Base-by-base conservation (phyloP, 2,797 vertebrate species). In the Euphonia xanthogaster region DNA sequence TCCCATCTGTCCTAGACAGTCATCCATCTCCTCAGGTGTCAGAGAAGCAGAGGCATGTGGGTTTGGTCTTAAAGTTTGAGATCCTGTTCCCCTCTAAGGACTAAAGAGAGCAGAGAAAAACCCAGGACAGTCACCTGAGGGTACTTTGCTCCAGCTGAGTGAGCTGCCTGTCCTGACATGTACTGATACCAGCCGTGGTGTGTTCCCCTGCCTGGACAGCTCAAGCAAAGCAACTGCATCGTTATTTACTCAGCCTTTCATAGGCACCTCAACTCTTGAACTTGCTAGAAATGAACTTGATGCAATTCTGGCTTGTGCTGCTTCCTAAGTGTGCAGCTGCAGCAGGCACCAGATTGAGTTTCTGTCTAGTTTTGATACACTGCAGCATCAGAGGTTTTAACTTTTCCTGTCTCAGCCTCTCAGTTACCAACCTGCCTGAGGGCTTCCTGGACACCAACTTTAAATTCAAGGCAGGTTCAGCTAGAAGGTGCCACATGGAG, bases 321-420 rank as follows among this genome's bases (percentile, higher is more conserved):
- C 80, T 93, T 94, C 80, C 60, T 90, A 60, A 75, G 72, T 16
- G 54, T 4, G 18, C 94, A 96, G 91, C 78, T 92, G 78, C 86
- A 81, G 76, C 73, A 90, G 76, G 55, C 92, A 94, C 84, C 35
- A 90, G 88, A 94, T 91, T 88, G 72, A 75, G 76, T 94, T 95
- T 94, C 94, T 84, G 62, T 66, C 88, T 75, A 90, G 82, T 63
- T 95, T 92, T 81, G 66, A 86, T 70, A 70, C 39, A 20, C 50
- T 7, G 45, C 62, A 90, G 58, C 78, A 91, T 0, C 0, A 37
- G 78, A 83, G 70, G 40, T 75, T 95, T 93, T 85, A 92, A 72
- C 47, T 83, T 78, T 78, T 82, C 57, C 54, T 45, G 44, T 88
- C 82, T 91, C 92, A 81, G 79, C 66, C 85, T 91, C 94, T 84